Conservation (phyloP, 2,888 invertebrate genomes). For the Altica lythri region DNA sequence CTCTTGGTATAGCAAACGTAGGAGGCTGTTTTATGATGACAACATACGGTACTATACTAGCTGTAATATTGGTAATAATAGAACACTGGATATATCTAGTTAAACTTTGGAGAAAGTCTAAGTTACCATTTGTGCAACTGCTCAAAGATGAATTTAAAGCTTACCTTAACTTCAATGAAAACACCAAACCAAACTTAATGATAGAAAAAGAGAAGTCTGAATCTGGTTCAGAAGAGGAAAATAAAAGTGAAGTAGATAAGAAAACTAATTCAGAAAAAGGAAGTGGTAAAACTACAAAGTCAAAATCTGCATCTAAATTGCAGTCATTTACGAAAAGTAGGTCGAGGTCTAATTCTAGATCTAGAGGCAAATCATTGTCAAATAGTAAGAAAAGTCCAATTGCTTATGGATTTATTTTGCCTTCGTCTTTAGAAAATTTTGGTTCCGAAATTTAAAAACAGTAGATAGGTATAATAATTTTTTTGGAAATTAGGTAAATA, state of each 20-base stretch:
- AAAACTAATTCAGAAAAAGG: conserved; percentile 24
- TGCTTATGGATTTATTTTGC: conserved; percentile 36
- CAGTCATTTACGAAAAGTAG: conserved; percentile 8
- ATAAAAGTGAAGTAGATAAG: conserved; percentile 20
- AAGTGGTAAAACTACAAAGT: conserved; percentile 14
- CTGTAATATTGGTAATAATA: conserved; percentile 40
- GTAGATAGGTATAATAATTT: no score
- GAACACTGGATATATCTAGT: conserved; percentile 41
- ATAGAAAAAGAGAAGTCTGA: conserved; percentile 20
- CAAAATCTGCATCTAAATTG: conserved; percentile 33
- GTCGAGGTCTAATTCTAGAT: conserved; percentile 23
- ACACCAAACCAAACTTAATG: conserved; percentile 43
- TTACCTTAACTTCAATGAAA: conserved; percentile 44
- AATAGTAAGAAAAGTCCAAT: conserved; percentile 23
- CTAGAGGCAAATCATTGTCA: conserved; percentile 26
- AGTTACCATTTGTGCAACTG: conserved; percentile 38
- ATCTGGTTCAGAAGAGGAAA: conserved; percentile 23
- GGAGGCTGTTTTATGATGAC: conserved; percentile 50
- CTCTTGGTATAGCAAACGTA: conserved; percentile 46
- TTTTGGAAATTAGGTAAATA: no score
- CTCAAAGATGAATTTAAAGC: conserved; percentile 42
- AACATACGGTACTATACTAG: conserved; percentile 44
- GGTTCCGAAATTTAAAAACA: no score
- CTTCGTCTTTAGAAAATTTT: conserved; percentile 15
- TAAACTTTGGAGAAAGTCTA: conserved; percentile 37